Conservation (phyloP, 23 tunicate genomes). For the Corella eumyota region DNA sequence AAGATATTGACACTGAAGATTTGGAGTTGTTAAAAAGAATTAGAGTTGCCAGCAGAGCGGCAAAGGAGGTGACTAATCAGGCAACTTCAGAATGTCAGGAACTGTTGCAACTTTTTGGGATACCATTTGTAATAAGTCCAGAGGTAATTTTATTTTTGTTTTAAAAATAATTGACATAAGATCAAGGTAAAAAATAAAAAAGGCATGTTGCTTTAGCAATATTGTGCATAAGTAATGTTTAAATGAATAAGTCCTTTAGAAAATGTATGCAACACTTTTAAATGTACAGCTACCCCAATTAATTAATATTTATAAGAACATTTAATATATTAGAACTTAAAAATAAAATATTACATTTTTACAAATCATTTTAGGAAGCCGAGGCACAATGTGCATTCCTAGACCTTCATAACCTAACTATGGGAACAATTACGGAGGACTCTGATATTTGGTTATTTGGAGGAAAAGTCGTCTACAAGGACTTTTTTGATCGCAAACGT, state of each 20-base stretch:
- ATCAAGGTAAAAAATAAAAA: too few relatives aligned
- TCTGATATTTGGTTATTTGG: conserved; percentile 85
- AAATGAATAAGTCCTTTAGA: too few relatives aligned
- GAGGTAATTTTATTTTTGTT: too few relatives aligned
- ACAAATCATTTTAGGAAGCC: conserved; percentile 52
- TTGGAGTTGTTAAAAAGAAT: conserved; percentile 24
- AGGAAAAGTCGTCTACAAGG: conserved; percentile 42
- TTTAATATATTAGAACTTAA: too few relatives aligned
- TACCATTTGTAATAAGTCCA: conserved; percentile 76
- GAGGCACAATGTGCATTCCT: conserved; percentile 93
- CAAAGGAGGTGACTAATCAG: conserved; percentile 37
- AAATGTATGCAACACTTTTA: too few relatives aligned
- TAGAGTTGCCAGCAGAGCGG: conserved; percentile 45
- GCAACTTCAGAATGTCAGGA: conserved; percentile 71
- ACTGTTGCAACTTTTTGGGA: conserved; percentile 65
- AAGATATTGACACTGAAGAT: conserved; percentile 53
- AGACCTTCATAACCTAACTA: conserved; percentile 43
- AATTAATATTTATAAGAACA: too few relatives aligned
- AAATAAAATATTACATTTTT: too few relatives aligned
- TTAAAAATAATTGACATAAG: too few relatives aligned
- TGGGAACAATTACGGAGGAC: conserved; percentile 89
- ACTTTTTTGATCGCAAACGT: conserved; percentile 47
- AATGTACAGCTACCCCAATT: too few relatives aligned
- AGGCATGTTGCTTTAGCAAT: too few relatives aligned
- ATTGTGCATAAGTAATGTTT: too few relatives aligned